Base-by-base conservation (phyloP, 1,140 invertebrate genomes). In the Drosophila equinoxialis region DNA sequence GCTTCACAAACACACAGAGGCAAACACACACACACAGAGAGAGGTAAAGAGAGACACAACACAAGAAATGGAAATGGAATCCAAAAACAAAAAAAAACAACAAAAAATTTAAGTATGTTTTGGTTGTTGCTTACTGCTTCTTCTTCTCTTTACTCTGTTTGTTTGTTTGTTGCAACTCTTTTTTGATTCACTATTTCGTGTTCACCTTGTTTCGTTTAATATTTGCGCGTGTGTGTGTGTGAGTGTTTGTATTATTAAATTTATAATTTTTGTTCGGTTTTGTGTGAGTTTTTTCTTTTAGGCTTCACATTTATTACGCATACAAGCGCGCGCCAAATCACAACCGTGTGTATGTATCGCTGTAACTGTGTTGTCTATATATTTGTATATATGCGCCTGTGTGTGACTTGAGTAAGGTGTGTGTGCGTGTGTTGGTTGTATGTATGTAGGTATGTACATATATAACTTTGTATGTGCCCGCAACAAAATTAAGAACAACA, bases 321-420 rank as follows among this genome's bases (percentile, higher is more conserved):
- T 39, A 77, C 75, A 58, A 71, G 68, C 65, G 83, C 82, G 74
- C 82, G 82, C 82, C 83, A 86, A 86, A 86, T 86, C 82, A 86
- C 82, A 87, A 82, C 83, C 83, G 83, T 82, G 74, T 77, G 75
- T 76, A 82, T 86, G 71, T 84, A 68, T 82, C 66, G 68, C 60
- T 76, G 45, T 72, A 65, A 67, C 54, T 48, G 68, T 65, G 45
- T 57, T 48, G 68, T 65, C 37, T 57, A 41, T 6, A 42, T 70
- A 45, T 70, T 41, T 64, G 59, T 64, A 30, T 48, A 72, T 59
- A 58, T 14, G 14, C 11, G 7, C 2, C 6, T 51, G 10, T 51
- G 7, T 48, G 45, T 48, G 45, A 20, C 14, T 48, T 48, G 45
- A 20, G 14, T 48, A 6, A 48, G 45, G 45, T 45, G 33, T 71